These are phyloP conservation scores for Paedocypris sp. DNA, from an alignment of 2,113 vertebrate species.

Conservation along the genomic window DNA sequence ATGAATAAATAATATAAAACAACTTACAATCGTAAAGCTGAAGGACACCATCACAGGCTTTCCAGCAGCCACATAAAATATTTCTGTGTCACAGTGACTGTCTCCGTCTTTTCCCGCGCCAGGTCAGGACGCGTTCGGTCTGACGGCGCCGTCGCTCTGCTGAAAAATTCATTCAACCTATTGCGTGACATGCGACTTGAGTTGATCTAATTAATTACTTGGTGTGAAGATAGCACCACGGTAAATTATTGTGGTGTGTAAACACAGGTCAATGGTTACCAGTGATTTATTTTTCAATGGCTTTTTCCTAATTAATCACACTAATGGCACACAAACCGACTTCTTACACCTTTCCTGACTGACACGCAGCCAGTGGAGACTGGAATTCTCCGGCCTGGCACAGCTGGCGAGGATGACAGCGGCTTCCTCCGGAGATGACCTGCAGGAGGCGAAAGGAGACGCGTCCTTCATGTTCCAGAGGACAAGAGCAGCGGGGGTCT, in stretches of 20 bases:
- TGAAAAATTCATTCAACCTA: not conserved
- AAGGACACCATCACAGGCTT: not conserved
- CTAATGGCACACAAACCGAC: not conserved
- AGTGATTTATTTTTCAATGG: too few relatives aligned
- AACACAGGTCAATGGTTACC: too few relatives aligned
- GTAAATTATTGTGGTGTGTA: too few relatives aligned
- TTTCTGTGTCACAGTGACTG: conserved; percentile 2
- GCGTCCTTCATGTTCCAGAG: conserved; percentile 12
- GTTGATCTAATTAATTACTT: not conserved
- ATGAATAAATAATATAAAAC: conserved; percentile 14
- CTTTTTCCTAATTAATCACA: too few relatives aligned
- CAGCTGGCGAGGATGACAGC: conserved; percentile 25
- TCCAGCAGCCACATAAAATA: not conserved
- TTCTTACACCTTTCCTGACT: not conserved
- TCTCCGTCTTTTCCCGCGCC: not conserved
- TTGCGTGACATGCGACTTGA: not conserved
- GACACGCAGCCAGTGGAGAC: not conserved
- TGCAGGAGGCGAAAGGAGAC: not conserved
- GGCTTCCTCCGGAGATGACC: conserved; percentile 20
- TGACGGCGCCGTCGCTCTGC: not conserved
- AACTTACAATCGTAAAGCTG: not conserved
- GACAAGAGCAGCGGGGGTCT: conserved; percentile 17
- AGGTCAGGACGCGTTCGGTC: too few relatives aligned
- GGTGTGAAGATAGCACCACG: not conserved
- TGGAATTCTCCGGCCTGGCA: not conserved